Conservation (phyloP, 2,797 vertebrate species). For the Eulemur albifrons region DNA sequence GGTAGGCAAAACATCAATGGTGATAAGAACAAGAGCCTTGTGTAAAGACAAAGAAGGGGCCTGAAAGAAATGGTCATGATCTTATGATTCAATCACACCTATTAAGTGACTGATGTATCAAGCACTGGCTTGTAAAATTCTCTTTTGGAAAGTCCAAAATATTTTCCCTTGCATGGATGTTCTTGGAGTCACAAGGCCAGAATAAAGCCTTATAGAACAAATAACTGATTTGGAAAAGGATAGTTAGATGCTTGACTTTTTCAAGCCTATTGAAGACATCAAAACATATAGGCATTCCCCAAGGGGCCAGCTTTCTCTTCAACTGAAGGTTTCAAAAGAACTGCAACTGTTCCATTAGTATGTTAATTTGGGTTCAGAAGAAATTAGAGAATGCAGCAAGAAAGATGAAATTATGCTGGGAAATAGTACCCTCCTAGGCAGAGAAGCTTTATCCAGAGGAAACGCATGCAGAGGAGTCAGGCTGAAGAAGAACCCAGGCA, state of each 20-base stretch:
- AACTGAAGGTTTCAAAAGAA: conserved; percentile 29
- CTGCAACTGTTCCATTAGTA: conserved; percentile 74
- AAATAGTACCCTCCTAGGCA: conserved; percentile 62
- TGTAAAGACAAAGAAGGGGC: not conserved
- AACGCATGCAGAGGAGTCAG: conserved; percentile 83
- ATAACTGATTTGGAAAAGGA: not conserved
- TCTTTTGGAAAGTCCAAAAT: not conserved
- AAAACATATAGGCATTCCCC: not conserved
- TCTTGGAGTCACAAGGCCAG: not conserved
- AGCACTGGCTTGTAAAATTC: not conserved
- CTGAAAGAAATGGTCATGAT: fast-evolving
- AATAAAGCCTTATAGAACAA: not conserved
- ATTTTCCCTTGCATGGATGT: not conserved
- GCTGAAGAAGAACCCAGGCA: conserved; percentile 78
- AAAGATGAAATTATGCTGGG: conserved; percentile 74
- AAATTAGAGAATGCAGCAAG: conserved; percentile 70
- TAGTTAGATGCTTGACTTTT: not conserved
- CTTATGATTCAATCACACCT: not conserved
- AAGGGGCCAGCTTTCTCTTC: conserved; percentile 11
- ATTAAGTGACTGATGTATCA: not conserved
- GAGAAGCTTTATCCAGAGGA: conserved; percentile 71
- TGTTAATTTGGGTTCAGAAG: conserved; percentile 80
- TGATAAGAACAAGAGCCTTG: not conserved
- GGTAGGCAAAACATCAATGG: not conserved
- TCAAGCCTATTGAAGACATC: not conserved